Conservation (phyloP, 2,113 vertebrate genomes). For the Alligator sinensis region DNA sequence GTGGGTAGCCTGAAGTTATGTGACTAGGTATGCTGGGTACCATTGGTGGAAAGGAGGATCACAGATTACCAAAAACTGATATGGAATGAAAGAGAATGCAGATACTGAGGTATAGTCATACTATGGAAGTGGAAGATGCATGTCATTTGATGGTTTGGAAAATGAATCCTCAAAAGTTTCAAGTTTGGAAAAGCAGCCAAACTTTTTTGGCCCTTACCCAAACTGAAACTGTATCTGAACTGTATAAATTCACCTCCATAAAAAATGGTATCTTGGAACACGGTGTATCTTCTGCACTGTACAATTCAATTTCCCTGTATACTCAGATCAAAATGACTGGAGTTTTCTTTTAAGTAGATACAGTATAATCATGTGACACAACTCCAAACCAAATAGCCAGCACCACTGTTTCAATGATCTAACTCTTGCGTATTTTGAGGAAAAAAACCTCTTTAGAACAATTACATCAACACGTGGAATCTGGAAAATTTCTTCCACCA, state of each 20-base stretch:
- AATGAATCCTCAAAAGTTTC: background rate
- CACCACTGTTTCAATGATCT: constrained; percentile 18
- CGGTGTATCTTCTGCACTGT: background rate
- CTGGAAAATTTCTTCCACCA: constrained; percentile 80
- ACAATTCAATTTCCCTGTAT: background rate
- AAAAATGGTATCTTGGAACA: background rate
- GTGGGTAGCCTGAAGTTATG: background rate
- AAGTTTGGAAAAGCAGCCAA: background rate
- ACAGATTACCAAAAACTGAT: background rate
- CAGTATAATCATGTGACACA: background rate
- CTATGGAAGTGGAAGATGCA: constrained; percentile 16
- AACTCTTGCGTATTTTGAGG: constrained; percentile 27
- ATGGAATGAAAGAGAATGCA: constrained; percentile 7
- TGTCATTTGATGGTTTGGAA: background rate
- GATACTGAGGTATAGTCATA: background rate
- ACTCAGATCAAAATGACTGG: background rate
- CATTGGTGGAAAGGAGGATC: constrained; percentile 4
- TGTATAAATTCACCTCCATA: background rate
- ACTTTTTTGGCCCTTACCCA: background rate
- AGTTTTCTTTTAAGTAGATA: background rate
- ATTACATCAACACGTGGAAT: constrained; percentile 78
- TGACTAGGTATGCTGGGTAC: background rate
- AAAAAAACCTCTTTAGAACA: constrained; percentile 55
- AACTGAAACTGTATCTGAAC: background rate
- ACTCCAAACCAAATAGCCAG: background rate